These are phyloP conservation scores for Chaetophractus vellerosus DNA, from an alignment of 2,797 vertebrate genomes.

Conservation along the genomic window DNA sequence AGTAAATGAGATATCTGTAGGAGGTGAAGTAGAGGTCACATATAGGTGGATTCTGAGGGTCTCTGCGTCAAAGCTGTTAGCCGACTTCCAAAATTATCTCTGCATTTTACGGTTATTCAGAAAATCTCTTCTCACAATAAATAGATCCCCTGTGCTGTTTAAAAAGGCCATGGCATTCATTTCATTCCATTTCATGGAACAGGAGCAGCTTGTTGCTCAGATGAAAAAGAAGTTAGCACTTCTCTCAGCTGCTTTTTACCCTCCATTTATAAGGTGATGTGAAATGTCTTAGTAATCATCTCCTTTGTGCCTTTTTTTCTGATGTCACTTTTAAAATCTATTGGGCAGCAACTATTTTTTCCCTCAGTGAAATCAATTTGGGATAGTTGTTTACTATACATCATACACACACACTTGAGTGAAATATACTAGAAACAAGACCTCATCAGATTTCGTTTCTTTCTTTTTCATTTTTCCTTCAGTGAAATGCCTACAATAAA, in stretches of 20 bases:
- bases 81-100: conserved; percentile 80
- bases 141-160: conserved; percentile 75
- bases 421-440: conserved; percentile 32
- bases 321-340: conserved; percentile 70
- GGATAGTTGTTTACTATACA: background rate
- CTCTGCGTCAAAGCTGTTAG: conserved; percentile 76
- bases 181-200: conserved; percentile 84
- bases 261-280: conserved; percentile 70
- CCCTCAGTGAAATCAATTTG: conserved; percentile 64
- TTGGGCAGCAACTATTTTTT: conserved; percentile 30
- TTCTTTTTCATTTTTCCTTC: background rate
- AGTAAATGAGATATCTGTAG: conserved; percentile 22
- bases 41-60: conserved; percentile 47
- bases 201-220: conserved; percentile 82
- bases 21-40: background rate
- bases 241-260: conserved; percentile 54
- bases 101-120: conserved; percentile 78
- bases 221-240: conserved; percentile 80
- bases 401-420: background rate
- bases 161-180: conserved; percentile 83
- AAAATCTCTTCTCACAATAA: conserved; percentile 81
- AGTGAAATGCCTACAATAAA: background rate
- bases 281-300: conserved; percentile 77
- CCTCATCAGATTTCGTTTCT: background rate
- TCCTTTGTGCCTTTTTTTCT: conserved; percentile 42